Conservation (phyloP, 2,888 invertebrate genomes). For the Scelioninae gen. 1 region DNA sequence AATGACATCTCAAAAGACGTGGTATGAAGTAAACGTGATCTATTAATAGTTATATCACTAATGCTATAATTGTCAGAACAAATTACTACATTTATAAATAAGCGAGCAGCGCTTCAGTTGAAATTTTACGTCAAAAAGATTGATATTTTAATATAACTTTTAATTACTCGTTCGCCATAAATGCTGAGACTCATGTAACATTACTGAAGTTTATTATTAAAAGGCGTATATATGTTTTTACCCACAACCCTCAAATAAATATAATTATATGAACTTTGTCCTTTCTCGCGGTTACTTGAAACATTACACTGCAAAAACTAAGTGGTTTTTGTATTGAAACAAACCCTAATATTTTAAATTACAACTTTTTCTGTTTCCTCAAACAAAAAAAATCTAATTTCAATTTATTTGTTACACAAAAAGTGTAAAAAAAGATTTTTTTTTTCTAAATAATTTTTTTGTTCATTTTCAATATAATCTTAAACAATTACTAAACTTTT, state of each 20-base stretch:
- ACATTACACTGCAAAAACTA: too few species aligned
- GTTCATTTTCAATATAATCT: too few species aligned
- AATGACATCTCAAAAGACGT: conserved; percentile 18
- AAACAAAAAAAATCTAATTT: too few species aligned
- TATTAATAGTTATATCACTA: conserved; percentile 28
- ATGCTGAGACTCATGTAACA: background rate
- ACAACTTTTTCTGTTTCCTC: too few species aligned
- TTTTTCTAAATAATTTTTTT: too few species aligned
- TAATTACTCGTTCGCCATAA: background rate
- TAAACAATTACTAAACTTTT: too few species aligned
- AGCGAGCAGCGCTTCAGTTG: conserved; percentile 9
- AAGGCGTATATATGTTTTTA: background rate
- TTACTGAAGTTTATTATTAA: background rate
- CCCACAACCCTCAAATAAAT: background rate
- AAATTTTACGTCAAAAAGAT: conserved; percentile 11
- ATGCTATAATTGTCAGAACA: conserved; percentile 31
- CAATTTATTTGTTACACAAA: too few species aligned
- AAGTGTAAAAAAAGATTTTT: too few species aligned
- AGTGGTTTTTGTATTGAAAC: too few species aligned
- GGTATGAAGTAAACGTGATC: conserved; percentile 1
- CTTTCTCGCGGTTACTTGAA: background rate
- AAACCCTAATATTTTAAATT: too few species aligned
- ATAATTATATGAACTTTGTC: background rate
- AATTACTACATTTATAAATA: conserved; percentile 31
- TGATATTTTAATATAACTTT: background rate